These are phyloP conservation scores for Sternotherus odoratus DNA, from an alignment of 2,797 vertebrate species.

Conservation along the genomic window DNA sequence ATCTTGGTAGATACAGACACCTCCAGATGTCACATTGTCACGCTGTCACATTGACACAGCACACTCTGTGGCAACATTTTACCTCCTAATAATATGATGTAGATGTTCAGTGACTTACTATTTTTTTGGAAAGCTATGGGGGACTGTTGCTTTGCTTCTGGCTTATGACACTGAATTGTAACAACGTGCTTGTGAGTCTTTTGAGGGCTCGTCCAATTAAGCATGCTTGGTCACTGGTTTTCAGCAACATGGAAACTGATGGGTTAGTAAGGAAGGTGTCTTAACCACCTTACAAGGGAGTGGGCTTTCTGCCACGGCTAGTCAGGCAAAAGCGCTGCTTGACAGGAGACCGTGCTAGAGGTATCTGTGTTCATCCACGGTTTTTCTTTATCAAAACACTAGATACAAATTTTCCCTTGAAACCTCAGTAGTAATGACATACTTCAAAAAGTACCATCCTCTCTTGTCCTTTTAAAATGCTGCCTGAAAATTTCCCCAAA, in stretches of 20 bases:
- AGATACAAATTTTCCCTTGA: neutral
- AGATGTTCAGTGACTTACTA: rapidly evolving
- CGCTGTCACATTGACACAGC: neutral
- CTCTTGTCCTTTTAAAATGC: neutral
- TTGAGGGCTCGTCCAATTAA: neutral
- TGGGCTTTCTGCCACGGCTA: neutral
- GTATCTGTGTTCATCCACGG: neutral
- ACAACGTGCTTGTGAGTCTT: neutral
- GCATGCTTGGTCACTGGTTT: neutral
- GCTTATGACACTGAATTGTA: neutral
- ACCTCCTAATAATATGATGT: neutral
- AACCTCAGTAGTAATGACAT: neutral
- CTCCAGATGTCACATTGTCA: neutral
- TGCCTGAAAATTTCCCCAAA: neutral
- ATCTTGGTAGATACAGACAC: neutral
- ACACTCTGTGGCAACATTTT: neutral
- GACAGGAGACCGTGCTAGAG: neutral
- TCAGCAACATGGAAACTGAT: neutral
- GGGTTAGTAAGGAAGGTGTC: neutral
- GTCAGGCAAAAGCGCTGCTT: neutral
- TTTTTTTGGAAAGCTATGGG: neutral
- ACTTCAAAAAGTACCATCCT: neutral
- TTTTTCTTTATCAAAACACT: neutral
- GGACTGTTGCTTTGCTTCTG: neutral
- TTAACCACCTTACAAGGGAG: neutral